These are phyloP conservation scores for Nudaria mundana DNA, from an alignment of 2,888 invertebrate genomes.

Conservation along the genomic window DNA sequence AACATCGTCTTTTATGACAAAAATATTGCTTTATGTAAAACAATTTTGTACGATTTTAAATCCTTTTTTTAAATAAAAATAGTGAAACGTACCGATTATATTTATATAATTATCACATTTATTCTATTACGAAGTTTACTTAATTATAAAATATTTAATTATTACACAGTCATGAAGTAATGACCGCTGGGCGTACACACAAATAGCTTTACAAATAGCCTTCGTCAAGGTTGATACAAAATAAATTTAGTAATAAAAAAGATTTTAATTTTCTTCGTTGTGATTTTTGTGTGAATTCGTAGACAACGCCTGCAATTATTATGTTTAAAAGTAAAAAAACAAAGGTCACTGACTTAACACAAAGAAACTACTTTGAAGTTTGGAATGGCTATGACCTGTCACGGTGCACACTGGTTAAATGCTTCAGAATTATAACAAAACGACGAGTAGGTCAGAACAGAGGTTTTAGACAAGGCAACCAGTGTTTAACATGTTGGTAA, in stretches of 20 bases:
- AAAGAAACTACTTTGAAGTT: slow-evolving; percentile 21
- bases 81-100: too few relatives aligned
- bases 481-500: slow-evolving; percentile 23
- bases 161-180: slow-evolving; percentile 1
- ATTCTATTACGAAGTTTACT: too few relatives aligned
- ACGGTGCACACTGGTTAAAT: slow-evolving; percentile 23
- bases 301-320: not conserved
- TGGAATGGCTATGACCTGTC: slow-evolving; percentile 26
- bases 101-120: too few relatives aligned
- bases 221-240: not conserved
- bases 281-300: not conserved
- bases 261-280: not conserved
- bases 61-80: too few relatives aligned
- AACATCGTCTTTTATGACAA: too few relatives aligned
- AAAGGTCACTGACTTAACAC: slow-evolving; percentile 19
- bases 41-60: too few relatives aligned
- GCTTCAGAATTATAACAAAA: slow-evolving; percentile 9
- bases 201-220: not conserved
- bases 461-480: slow-evolving; percentile 25
- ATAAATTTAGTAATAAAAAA: not conserved
- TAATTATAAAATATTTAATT: slow-evolving; percentile 5
- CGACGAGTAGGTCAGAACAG: slow-evolving; percentile 13
- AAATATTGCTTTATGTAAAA: too few relatives aligned
- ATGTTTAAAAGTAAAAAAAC: not conserved
- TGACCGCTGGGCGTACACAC: not conserved